Evolutionary conservation across 2,113 vertebrate species (phyloP), one percentile per base, ranked within the genome.

Genomic region (Melanerpes formicivorus): DNA sequence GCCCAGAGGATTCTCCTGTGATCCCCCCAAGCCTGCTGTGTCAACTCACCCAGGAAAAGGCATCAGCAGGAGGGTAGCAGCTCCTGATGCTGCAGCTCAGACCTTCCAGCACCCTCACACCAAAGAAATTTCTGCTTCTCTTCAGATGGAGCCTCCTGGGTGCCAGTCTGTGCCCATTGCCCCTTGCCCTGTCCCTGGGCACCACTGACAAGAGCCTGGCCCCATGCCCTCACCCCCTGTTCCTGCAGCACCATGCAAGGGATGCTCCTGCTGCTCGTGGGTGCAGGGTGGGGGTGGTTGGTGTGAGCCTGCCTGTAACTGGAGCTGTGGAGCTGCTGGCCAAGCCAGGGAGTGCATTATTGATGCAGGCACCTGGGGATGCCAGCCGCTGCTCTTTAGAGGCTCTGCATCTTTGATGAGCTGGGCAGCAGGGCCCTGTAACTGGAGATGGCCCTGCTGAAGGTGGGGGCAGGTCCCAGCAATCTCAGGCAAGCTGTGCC

Each of bases 381-480:
- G 93, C 93, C 95, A 96, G 86, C 80, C 69, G 82, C 80, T 95
- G 87, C 94, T 96, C 46, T 14, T 97, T 97, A 97, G 93, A 90
- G 82, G 85, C 87, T 79, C 40, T 96, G 86, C 94, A 97, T 97
- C 90, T 97, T 97, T 96, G 92, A 96, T 97, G 91, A 95, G 86
- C 15, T 25, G 67, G 22, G 78, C 17, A 5, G 73, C 83, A 64
- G 63, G 37, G 72, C 59, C 3, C 18, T 66, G 96, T 95, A 96
- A 97, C 27, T 30, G 86, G 96, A 97, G 95, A 58, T 14, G 56
- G 90, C 84, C 90, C 92, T 42, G 13, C 14, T 42, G 42, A 42
- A 14, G 42, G 42, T 42, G 42, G 42, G 42, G n/a, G 75, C 94
- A 80, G 90, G 93, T 46, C 71, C 93, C 94, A 95, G 90, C 80